Evolutionary conservation across 2,113 vertebrate genomes (phyloP), one percentile per base, ranked within the genome.

Genomic region (Nesoenas mayeri): DNA sequence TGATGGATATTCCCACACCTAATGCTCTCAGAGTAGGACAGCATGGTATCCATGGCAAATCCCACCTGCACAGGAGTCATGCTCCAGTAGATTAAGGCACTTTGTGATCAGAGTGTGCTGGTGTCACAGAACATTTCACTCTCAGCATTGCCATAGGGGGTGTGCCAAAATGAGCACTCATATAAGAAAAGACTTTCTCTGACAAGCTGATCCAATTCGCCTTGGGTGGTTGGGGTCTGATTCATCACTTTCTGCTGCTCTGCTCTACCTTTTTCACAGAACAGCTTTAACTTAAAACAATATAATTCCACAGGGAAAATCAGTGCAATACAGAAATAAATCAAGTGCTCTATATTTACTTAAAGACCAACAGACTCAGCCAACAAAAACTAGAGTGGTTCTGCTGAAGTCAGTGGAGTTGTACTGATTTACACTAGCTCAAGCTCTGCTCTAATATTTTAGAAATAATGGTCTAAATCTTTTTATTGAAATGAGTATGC

Each of bases 291-390:
- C 58, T 95, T 75, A 70, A 92, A 95, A 69, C n/a, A 75, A 40
- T 70, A 65, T 73, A 89, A 94, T 89, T 89, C 58, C 67, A 70
- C n/a, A 5, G 26, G 62, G 81, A 87, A 95, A 96, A 91, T 6
- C 47, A 73, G 47, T 26, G 70, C 20, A 88, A 82, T 62, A 73
- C 11, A 85, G 47, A 95, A 95, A 93, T 85, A 66, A 94, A 85
- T 88, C 85, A 79, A 73, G 54, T 58, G 38, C 18, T 50, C 36
- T 85, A 11, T 85, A 66, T 89, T 92, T 95, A 91, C 50, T 69
- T 91, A 77, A 92, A 75, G 70, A 77, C 78, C 51, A 67, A 79
- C 65, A 93, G 58, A 60, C 11, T 66, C 47, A 85, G 62, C 50
- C 54, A 91, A 10, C 1, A 7, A 79, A 95, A 77, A 47, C 32